Percentiles rank a stretch among this genome's conserved stretches.
Conservation (phyloP, 2,113 vertebrate genomes). For the Microcebus murinus region DNA sequence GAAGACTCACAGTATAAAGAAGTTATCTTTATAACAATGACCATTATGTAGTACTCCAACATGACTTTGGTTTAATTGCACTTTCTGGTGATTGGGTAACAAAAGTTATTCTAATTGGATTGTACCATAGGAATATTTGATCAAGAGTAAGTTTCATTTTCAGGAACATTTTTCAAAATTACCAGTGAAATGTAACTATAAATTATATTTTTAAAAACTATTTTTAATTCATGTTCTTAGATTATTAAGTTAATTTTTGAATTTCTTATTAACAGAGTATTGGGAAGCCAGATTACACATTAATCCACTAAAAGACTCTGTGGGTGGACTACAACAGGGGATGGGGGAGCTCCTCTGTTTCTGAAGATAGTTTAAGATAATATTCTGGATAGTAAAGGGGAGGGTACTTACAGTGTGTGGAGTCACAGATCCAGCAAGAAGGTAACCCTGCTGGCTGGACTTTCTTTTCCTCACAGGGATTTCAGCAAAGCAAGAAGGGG, state of each 20-base stretch:
- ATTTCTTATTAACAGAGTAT: slow-evolving; percentile 28
- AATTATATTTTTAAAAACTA: slow-evolving; percentile 25
- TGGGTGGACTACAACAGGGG: background rate
- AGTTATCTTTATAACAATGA: background rate
- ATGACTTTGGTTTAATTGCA: background rate
- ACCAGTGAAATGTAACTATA: background rate
- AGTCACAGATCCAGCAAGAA: background rate
- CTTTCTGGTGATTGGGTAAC: slow-evolving; percentile 4
- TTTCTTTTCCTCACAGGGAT: background rate
- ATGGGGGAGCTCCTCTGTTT: background rate
- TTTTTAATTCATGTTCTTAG: background rate
- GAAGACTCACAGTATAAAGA: background rate
- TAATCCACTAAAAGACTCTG: background rate
- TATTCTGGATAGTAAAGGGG: background rate
- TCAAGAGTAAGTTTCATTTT: slow-evolving; percentile 39
- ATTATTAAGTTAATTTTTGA: background rate
- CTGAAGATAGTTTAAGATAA: background rate
- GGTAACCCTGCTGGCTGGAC: background rate
- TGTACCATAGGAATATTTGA: background rate
- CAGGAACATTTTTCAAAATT: background rate
- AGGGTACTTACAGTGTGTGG: background rate
- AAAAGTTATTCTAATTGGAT: slow-evolving; percentile 1
- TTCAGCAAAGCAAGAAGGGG: background rate
- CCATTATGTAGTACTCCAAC: background rate
- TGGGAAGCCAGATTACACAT: background rate